Conservation (phyloP, 2,797 vertebrate genomes). For the Hirundo rustica region DNA sequence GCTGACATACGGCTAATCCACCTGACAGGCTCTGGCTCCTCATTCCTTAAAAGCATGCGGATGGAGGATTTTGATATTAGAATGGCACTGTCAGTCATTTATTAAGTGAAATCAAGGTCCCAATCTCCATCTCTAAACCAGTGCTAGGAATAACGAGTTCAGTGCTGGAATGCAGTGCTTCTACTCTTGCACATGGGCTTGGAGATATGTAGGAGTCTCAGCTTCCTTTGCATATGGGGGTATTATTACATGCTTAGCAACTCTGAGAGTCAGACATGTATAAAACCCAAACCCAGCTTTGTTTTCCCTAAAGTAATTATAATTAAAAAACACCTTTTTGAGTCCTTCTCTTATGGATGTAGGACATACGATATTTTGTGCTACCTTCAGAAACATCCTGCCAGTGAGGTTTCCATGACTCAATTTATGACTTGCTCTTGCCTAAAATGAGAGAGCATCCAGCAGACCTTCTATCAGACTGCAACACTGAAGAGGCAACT, state of each 20-base stretch:
- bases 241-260: neutral
- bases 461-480: neutral
- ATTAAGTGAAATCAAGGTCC: neutral
- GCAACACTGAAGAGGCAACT: neutral
- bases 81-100: neutral
- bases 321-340: neutral
- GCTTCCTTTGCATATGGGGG: neutral
- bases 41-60: neutral
- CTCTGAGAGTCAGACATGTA: neutral
- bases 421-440: neutral
- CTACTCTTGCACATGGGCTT: neutral
- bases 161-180: neutral
- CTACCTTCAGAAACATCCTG: neutral
- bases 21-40: constrained; percentile 27
- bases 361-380: neutral
- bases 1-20: constrained; percentile 33
- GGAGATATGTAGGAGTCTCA: neutral
- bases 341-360: neutral
- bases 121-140: neutral
- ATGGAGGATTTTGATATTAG: neutral
- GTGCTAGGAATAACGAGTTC: neutral
- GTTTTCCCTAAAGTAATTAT: neutral
- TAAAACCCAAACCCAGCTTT: neutral
- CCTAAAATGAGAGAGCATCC: neutral
- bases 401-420: neutral